Evolutionary conservation across 2,888 invertebrate genomes (phyloP).

Genomic region (Petrolisthes manimaculis): DNA sequence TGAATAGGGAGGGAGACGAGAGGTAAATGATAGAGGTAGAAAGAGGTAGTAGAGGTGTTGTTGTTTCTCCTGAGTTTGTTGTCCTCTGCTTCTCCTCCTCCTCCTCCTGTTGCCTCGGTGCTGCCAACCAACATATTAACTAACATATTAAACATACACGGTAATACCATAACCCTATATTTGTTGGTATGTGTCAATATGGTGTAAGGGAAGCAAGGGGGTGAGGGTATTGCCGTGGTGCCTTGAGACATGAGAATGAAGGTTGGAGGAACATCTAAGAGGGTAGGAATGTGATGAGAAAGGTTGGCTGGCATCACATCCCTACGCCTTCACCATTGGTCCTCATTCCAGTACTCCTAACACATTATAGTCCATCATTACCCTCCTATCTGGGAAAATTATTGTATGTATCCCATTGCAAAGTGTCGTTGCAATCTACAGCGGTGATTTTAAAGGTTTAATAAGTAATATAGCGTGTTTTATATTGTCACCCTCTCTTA

Average conservation of each 20-base stretch:
- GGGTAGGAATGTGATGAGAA: conserved; percentile 36
- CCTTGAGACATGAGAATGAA: background rate
- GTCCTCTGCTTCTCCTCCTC: too few species aligned
- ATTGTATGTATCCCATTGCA: too few species aligned
- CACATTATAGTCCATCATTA: background rate
- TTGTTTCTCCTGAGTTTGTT: conserved; percentile 29
- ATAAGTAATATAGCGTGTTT: too few species aligned
- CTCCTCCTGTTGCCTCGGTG: background rate
- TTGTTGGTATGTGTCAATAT: too few species aligned
- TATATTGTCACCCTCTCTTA: too few species aligned
- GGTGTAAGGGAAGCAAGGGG: too few species aligned
- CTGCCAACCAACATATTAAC: conserved; percentile 4
- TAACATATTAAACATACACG: too few species aligned
- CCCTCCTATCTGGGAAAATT: background rate
- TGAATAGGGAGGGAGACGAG: background rate
- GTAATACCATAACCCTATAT: too few species aligned
- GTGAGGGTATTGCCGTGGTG: too few species aligned
- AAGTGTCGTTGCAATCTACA: too few species aligned
- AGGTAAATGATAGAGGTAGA: background rate
- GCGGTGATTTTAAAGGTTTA: too few species aligned
- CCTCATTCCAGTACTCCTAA: conserved; percentile 13
- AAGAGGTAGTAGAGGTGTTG: conserved; percentile 10
- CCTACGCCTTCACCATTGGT: conserved; percentile 43
- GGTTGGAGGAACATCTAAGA: conserved; percentile 7
- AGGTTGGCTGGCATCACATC: conserved; percentile 34